Evolutionary conservation across 1,140 invertebrate species (phyloP), one percentile per base, ranked within the genome.

Genomic region (Pogonognathellus flavescens): DNA sequence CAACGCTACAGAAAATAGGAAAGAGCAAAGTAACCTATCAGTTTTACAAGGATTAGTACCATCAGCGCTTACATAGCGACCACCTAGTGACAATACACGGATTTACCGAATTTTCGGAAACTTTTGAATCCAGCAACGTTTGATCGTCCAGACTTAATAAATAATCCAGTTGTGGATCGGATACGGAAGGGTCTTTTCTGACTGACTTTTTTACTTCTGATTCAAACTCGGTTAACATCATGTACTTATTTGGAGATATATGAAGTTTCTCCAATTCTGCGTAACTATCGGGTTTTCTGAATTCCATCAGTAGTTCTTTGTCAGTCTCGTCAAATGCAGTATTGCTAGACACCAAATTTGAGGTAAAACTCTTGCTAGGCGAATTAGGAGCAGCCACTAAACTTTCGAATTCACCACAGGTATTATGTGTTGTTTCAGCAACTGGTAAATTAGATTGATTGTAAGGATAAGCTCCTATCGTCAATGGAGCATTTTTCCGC

Each of bases 191-290:
- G 1, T 16, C 16, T 8, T 41, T 25, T 4, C 72, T 18, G 7
- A 18, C 49, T 50, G 83, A 22, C 50, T 57, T 18, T 20, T 22
- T 53, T n/a, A 86, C 57, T 76, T 82, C 8, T 20, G 31, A 10
- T 83, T 86, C 83, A 18, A 86, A 86, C 55, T 86, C 72, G 0
- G 20, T 76, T n/a, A 86, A 80, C 22, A 57, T 86, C 59, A 86
- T 84, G 2, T n/a, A 2, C 10, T 49, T 18, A 76, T 18, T 20
- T 1, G 31, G 7, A 1, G 70, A 9, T n/a, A 76, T 76, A 7
- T 76, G 49, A 0, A 76, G 41, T 11, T 18, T 76, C 2, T 10
- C 1, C 6, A 76, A 18, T 76, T n/a, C 16, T 41, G n/a, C 7
- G 9, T 11, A 9, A 49, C 16, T 50, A 0, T 49, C 10, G n/a